Conservation (phyloP, 2,113 vertebrate genomes). For the Desmodus rotundus region DNA sequence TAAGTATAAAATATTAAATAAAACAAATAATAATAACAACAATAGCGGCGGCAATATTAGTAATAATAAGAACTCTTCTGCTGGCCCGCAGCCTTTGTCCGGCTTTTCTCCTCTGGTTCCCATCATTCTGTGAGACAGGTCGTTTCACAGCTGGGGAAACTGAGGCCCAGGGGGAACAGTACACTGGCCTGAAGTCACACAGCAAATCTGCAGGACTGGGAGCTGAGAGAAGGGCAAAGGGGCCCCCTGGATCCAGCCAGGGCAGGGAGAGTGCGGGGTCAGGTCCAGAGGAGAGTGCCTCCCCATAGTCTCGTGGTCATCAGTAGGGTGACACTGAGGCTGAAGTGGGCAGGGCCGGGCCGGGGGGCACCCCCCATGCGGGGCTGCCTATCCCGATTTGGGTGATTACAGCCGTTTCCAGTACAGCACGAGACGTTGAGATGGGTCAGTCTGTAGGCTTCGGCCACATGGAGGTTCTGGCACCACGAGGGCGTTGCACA, state of each 20-base stretch:
- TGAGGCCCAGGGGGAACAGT: background rate
- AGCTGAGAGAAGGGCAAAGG: background rate
- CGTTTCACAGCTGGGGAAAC: background rate
- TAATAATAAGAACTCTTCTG: background rate
- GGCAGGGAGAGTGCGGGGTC: background rate
- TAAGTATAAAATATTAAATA: slow-evolving; percentile 72
- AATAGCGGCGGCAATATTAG: background rate
- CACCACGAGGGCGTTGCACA: slow-evolving; percentile 55
- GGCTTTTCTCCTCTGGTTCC: background rate
- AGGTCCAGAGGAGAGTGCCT: slow-evolving; percentile 10
- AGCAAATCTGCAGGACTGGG: background rate
- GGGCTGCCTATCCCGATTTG: accelerated
- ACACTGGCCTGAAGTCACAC: background rate
- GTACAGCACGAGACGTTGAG: slow-evolving; percentile 12
- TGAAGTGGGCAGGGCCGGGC: background rate
- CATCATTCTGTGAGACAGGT: background rate
- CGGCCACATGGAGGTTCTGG: slow-evolving; percentile 18
- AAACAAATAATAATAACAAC: slow-evolving; percentile 41
- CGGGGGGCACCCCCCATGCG: accelerated
- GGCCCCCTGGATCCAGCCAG: slow-evolving; percentile 42
- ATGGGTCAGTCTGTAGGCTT: slow-evolving; percentile 25
- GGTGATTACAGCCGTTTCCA: slow-evolving; percentile 28
- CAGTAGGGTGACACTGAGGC: slow-evolving; percentile 23
- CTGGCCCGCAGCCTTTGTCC: background rate
- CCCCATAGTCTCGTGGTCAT: slow-evolving; percentile 38